Base-by-base conservation (phyloP, 1,140 invertebrate species). In the Amphibalanus amphitrite region DNA sequence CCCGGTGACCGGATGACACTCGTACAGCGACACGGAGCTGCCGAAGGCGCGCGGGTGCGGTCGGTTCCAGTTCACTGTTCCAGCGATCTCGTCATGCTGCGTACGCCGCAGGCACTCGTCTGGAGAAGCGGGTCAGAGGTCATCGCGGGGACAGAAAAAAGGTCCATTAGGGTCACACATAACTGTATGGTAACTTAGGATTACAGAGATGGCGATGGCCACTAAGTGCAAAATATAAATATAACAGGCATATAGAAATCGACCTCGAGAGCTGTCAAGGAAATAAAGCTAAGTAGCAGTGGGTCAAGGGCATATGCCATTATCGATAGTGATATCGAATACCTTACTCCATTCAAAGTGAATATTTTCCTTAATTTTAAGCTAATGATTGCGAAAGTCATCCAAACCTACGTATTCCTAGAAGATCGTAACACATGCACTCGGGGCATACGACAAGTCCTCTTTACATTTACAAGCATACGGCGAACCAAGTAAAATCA, bases 1-100 rank as follows among this genome's bases (percentile, higher is more conserved):
- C 73, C 87, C 85, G 65, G 87, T 91, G 29, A 88, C 79, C 72
- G 90, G 90, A 81, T 93, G 89, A 72, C 84, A 85, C 78, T 92
- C 90, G 76, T 92, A 92, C 3, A 92, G 79, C 0, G 88, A 89
- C 29, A 88, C 82, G 13, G 84, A 82, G 30, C 82, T 75, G 71
- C 90, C 90, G 77, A 85, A 91, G 1, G 88, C 87, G 73, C 82
- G 82, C 67, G 86, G 83, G 38, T 86, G 82, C 69, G 86, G 83
- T 73, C 80, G 81, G 75, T 85, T 85, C 89, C 89, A 91, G 78
- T 89, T 83, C 0, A 80, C 74, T n/a, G 88, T 82, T 68, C 88
- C 87, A 30, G 87, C 88, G 64, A 88, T 80, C 70, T 81, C 79
- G 71, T 79, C 75, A 20, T 73, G 71, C 67, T 76, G 73, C 59